Conservation (phyloP, 2,797 vertebrate species). For the Kryptolebias ocellatus region DNA sequence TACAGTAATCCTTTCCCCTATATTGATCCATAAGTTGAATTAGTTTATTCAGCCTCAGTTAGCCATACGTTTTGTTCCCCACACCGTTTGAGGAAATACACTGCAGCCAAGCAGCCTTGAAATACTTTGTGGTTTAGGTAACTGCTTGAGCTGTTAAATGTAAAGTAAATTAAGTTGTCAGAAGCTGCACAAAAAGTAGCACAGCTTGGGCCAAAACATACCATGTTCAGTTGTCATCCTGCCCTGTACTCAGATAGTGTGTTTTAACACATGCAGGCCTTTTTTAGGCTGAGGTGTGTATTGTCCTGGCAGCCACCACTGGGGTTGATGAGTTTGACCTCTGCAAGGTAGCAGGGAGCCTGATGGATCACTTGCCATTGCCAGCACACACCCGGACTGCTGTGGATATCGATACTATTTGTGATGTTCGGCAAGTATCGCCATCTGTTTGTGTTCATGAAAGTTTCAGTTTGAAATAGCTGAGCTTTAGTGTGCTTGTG, state of each 20-base stretch:
- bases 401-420: slow-evolving; percentile 39
- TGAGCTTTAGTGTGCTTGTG: not conserved
- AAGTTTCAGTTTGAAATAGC: slow-evolving; percentile 6
- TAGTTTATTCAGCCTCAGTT: too few relatives aligned
- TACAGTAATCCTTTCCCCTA: too few relatives aligned
- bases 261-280: slow-evolving; percentile 43
- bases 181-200: not conserved
- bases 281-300: slow-evolving; percentile 52
- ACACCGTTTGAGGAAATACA: too few relatives aligned
- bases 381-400: slow-evolving; percentile 56
- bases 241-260: slow-evolving; percentile 28
- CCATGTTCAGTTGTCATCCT: slow-evolving; percentile 12
- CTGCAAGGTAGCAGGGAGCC: slow-evolving; percentile 60
- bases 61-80: too few relatives aligned
- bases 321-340: slow-evolving; percentile 81
- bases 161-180: slow-evolving; percentile 2
- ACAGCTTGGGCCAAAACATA: slow-evolving; percentile 10
- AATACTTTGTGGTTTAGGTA: slow-evolving; percentile 2
- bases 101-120: too few relatives aligned
- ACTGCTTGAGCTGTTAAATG: not conserved
- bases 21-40: too few relatives aligned
- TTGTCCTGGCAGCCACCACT: slow-evolving; percentile 64
- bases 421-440: slow-evolving; percentile 12
- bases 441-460: slow-evolving; percentile 24
- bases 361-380: slow-evolving; percentile 68